Percentiles rank a stretch among this genome's conserved stretches.
phyloP scores from a whole-genome alignment of 2,888 invertebrate species.

The Taenaris catops region DNA sequence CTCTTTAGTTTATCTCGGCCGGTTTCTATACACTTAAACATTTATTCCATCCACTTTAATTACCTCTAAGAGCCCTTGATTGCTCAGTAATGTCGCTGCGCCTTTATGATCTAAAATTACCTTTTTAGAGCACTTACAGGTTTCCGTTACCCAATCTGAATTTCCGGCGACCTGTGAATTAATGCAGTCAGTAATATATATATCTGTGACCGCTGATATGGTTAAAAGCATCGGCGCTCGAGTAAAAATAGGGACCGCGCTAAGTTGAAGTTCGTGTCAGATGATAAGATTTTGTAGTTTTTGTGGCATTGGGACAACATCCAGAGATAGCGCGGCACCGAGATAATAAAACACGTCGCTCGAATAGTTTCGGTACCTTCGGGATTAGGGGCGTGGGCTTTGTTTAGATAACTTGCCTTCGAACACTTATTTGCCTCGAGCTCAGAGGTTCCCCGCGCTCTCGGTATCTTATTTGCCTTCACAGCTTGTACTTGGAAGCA shows the following conservation, averaged over 20 bases:
- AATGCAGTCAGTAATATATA: slow-evolving; percentile 68
- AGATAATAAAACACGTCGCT: slow-evolving; percentile 62
- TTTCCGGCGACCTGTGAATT: slow-evolving; percentile 67
- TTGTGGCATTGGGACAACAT: slow-evolving; percentile 60
- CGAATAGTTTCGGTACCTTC: slow-evolving; percentile 51
- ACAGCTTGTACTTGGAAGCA: slow-evolving; percentile 20
- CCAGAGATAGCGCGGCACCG: slow-evolving; percentile 56
- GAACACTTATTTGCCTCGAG: slow-evolving; percentile 56
- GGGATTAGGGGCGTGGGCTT: slow-evolving; percentile 49
- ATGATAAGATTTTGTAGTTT: slow-evolving; percentile 72
- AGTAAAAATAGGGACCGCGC: slow-evolving; percentile 64
- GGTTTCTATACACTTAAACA: slow-evolving; percentile 8
- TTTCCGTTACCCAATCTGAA: slow-evolving; percentile 64
- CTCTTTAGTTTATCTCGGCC: slow-evolving; percentile 19
- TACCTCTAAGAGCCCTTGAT: slow-evolving; percentile 38
- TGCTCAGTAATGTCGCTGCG: slow-evolving; percentile 36
- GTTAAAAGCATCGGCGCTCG: slow-evolving; percentile 66
- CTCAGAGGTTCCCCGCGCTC: slow-evolving; percentile 36
- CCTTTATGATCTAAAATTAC: slow-evolving; percentile 57
- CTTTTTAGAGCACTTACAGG: slow-evolving; percentile 47
- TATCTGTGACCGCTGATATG: slow-evolving; percentile 59
- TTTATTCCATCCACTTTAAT: slow-evolving; percentile 39
- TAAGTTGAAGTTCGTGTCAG: slow-evolving; percentile 73
- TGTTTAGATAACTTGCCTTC: slow-evolving; percentile 52
- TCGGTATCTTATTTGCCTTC: slow-evolving; percentile 23